Conservation (phyloP, 2,113 vertebrate species). For the Menidia beryllina region DNA sequence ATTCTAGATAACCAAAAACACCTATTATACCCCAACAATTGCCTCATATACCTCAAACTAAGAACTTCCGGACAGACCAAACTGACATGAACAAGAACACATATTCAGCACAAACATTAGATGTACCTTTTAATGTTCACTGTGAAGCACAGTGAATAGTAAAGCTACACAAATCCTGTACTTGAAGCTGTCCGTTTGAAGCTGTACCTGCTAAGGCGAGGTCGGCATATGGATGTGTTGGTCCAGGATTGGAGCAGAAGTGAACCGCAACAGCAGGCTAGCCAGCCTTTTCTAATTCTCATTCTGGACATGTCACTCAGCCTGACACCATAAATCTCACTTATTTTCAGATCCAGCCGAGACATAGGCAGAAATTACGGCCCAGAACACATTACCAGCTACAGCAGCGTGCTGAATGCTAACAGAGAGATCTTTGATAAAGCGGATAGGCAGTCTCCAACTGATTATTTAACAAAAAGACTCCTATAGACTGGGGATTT, state of each 20-base stretch:
- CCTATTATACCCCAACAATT: too few species aligned
- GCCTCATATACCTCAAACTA: too few species aligned
- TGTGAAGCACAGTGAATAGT: conserved; percentile 60
- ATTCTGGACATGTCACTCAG: conserved; percentile 78
- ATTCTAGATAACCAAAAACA: too few species aligned
- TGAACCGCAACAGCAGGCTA: conserved; percentile 49
- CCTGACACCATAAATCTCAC: conserved; percentile 85
- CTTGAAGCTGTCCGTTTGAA: conserved; percentile 61
- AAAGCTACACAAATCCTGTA: conserved; percentile 24
- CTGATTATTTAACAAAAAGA: conserved; percentile 68
- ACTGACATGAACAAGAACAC: conserved; percentile 21
- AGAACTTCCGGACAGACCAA: too few species aligned
- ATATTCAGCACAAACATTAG: conserved; percentile 5
- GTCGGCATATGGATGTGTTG: conserved; percentile 58
- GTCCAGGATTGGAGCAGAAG: conserved; percentile 34
- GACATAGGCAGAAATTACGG: conserved; percentile 77
- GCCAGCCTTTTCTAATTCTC: conserved; percentile 66
- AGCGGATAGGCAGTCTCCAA: conserved; percentile 68
- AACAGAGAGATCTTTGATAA: conserved; percentile 76
- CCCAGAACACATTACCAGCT: conserved; percentile 74
- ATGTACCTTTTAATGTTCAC: conserved; percentile 25
- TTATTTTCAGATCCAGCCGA: conserved; percentile 80
- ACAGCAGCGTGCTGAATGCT: conserved; percentile 74
- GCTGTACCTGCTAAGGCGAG: conserved; percentile 31
- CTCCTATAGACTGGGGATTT: conserved; percentile 48